Evolutionary conservation across 2,113 vertebrate species (phyloP), one percentile per base, ranked within the genome.

Genomic region (Gnathonemus echidnorhynchus): DNA sequence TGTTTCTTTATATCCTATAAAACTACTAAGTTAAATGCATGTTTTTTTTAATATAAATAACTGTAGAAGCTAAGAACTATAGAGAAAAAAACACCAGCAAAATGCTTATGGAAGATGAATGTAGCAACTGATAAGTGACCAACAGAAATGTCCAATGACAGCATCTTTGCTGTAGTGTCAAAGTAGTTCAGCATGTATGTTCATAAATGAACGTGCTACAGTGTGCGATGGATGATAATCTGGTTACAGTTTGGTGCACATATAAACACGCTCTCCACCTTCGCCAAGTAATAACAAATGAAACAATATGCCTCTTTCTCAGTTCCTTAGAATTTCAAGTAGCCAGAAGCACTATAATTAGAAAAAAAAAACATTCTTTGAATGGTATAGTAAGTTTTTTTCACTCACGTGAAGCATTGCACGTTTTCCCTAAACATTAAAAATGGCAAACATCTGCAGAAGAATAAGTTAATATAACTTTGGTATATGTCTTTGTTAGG

Each of bases 371-470:
- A 91, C 91, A 92, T 92, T 93, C 90, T 86, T 87, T 91, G 49
- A 87, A 91, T 35, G 62, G 90, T 94, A 93, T 93, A 95, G 96
- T 94, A 95, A 92, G 93, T 93, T 95, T 95, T 39, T 95, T 96
- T 95, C 92, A 87, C 93, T 96, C 94, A 96, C 21, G 96, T 96
- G 96, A 97, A 97, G 97, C 97, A 98, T 98, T 98, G 97, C 97
- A 98, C 97, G 95, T 96, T 96, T 95, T 94, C 96, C 96, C 95
- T 91, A 94, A 95, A 94, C 92, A 91, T 90, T 90, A 92, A 89
- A 89, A 93, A 93, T 93, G 93, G 92, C 90, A 93, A 92, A 91
- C 52, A 86, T 88, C 90, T 87, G 50, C 86, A 62, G 56, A 88
- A 66, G 87, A 62, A 87, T 53, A 62, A 62, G 87, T 80, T 39